Evolutionary conservation across 92 coral and sea anemone genomes (phyloP), one percentile per base, ranked within the genome.

Genomic region (Micromussa lordhowensis): DNA sequence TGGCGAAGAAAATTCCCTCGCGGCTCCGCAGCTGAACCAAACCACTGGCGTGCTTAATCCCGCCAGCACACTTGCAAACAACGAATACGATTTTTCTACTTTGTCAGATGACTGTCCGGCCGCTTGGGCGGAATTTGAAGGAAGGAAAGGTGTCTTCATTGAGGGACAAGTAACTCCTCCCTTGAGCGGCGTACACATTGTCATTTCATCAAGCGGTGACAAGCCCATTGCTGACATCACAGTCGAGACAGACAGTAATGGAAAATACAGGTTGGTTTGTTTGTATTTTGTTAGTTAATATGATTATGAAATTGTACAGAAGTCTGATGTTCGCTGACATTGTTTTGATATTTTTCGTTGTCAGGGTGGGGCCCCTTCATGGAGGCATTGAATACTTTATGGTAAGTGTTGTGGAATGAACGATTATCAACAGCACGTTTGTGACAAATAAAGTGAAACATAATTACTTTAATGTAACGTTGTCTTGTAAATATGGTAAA

Each of bases 301-400:
- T 17, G 21, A 54, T 54, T 55, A 44, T 8, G 51, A 55, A 55
- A 55, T 29, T 21, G 16, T 21, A 16, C 28, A 32, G 53, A 34
- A 73, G 5, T 66, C 12, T 11, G 16, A 24, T 22, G 26, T 32
- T 18, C 18, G 11, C 19, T 79, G 40, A 53, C 26, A 31, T 16
- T 79, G 15, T 0, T 54, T 5, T 34, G 9, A 12, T 32, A 44
- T 24, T 68, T 40, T 40, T 7, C 10, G 11, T 18, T 85, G 85
- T 29, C 82, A 97, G 99, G 85, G 99, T 97, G 82, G 99, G 99
- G 10, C 99, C 99, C 30, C 91, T 97, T 57, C 98, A 97, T 93
- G 96, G 99, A 30, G 96, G 92, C 68, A 81, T 91, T 29, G 93
- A 94, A 74, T 97, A 97, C 68, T 88, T 91, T 64, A 16, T 97